Conservation (phyloP, 2,888 invertebrate genomes). For the Pyralis farinalis region DNA sequence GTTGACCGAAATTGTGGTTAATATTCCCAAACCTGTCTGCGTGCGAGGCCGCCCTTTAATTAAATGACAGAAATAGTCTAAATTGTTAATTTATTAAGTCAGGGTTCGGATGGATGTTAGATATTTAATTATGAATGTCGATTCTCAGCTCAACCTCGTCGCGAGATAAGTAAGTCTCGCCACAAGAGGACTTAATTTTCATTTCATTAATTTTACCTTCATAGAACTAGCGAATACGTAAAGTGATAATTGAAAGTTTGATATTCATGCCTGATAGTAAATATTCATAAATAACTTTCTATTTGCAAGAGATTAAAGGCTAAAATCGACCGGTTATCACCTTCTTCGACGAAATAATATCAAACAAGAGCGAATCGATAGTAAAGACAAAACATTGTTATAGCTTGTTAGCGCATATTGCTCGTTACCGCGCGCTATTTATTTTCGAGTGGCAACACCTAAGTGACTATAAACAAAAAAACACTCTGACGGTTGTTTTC, state of each 20-base stretch:
- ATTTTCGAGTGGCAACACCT: slow-evolving; percentile 78
- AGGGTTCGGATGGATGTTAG: slow-evolving; percentile 38
- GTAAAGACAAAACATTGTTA: slow-evolving; percentile 67
- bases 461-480: slow-evolving; percentile 79
- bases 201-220: too few species aligned
- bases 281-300: slow-evolving; percentile 1
- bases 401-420: slow-evolving; percentile 72
- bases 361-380: slow-evolving; percentile 58
- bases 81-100: slow-evolving; percentile 66
- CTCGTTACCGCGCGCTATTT: slow-evolving; percentile 73
- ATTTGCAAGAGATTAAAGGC: slow-evolving; percentile 28
- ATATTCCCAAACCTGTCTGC: slow-evolving; percentile 71
- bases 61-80: slow-evolving; percentile 74
- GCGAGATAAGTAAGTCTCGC: slow-evolving; percentile 6
- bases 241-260: too few species aligned
- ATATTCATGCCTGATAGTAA: background rate
- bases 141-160: slow-evolving; percentile 10
- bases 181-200: background rate
- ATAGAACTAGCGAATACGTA: too few species aligned
- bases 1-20: slow-evolving; percentile 81
- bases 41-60: slow-evolving; percentile 67
- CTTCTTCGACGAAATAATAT: slow-evolving; percentile 43
- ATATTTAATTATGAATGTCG: slow-evolving; percentile 42
- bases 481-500: slow-evolving; percentile 76
- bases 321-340: slow-evolving; percentile 35